Conservation (phyloP, 2,113 vertebrate genomes). For the Clarias magur region DNA sequence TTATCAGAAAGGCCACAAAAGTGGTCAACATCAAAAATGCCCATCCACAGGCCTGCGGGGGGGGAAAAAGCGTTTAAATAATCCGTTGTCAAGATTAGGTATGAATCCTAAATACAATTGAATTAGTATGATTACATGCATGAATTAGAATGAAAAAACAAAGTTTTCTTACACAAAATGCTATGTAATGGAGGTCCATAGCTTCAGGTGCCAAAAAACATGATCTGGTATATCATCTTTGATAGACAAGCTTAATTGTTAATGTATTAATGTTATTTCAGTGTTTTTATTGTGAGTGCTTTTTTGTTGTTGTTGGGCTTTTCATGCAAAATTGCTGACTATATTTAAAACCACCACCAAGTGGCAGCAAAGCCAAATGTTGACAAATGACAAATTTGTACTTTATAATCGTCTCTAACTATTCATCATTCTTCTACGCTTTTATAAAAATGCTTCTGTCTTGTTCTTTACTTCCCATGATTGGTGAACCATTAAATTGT, state of each 20-base stretch:
- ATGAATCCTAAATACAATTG: not conserved
- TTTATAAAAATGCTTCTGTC: not conserved
- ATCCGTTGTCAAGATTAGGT: not conserved
- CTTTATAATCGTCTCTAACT: not conserved
- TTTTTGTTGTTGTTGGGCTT: not conserved
- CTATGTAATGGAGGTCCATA: not conserved
- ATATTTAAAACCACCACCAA: not conserved
- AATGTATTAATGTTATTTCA: not conserved
- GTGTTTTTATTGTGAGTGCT: not conserved
- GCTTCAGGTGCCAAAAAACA: not conserved
- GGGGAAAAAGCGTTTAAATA: not conserved
- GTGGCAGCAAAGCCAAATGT: not conserved
- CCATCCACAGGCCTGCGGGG: conserved; percentile 88
- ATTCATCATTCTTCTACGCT: not conserved
- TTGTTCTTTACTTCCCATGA: not conserved
- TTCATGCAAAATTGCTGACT: not conserved
- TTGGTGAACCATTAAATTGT: too few species aligned
- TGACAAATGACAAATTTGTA: not conserved
- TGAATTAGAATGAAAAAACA: not conserved
- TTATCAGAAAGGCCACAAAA: conserved; percentile 82
- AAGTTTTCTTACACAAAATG: not conserved
- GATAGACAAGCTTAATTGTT: not conserved
- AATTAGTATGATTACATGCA: not conserved
- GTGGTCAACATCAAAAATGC: conserved; percentile 89
- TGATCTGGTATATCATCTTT: not conserved